Base-by-base conservation (phyloP, 2,797 vertebrate species). In the Epinephelus coioides region DNA sequence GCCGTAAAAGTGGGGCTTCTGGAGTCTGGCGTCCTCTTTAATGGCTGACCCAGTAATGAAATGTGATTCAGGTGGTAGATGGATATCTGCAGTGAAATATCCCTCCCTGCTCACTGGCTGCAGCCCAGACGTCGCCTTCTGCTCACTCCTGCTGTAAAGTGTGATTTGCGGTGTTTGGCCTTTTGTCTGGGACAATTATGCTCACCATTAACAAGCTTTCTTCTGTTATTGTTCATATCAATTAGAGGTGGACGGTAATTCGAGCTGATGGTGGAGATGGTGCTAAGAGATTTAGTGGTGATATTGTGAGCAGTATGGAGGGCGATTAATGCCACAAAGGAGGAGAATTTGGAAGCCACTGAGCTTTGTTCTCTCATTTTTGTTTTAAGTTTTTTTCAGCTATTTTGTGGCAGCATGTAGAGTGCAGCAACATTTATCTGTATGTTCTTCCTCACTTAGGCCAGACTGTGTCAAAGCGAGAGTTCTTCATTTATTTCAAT, bases 181-280 rank as follows among this genome's bases (percentile, higher is more conserved):
- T 93, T 94, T 93, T 90, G 86, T 83, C 77, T 81, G 82, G 78
- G 84, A 87, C 88, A 86, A 89, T 84, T 89, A 94, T 91, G 94
- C 96, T 96, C 93, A 94, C 91, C 93, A 94, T 95, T 94, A 96
- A 96, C 95, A 94, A 94, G 92, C 95, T 93, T 95, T 95, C 94
- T 96, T 96, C 93, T 93, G 94, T 94, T 96, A 94, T 95, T 95
- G 95, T 95, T 96, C 96, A 92, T 95, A 95, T 96, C 95, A 96
- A 95, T 96, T 96, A 95, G 95, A 94, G 88, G 19, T 90, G 92
- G 95, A 96, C 79, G 91, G 94, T 96, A 95, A 97, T 96, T 95
- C 94, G 95, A 96, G 95, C 67, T 92, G 96, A 97, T 89, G 91
- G 93, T 89, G 93, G 94, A 93, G 91, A 95, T 90, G 89, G 94